Evolutionary conservation across 2,888 invertebrate species (phyloP), one percentile per base, ranked within the genome.

Genomic region (Spialia ferax): DNA sequence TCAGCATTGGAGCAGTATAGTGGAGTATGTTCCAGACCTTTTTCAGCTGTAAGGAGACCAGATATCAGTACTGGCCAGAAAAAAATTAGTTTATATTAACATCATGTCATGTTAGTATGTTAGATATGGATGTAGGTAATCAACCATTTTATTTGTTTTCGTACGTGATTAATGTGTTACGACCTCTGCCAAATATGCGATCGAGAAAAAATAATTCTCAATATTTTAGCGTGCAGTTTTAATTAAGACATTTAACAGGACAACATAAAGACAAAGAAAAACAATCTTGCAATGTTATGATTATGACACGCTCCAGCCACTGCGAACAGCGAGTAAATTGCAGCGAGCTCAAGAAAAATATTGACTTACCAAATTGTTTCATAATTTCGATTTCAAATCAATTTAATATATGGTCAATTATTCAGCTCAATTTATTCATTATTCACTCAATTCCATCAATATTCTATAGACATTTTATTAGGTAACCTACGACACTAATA

Each of bases 201-300:
- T 48, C 13, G 48, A 48, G 48, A 18, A 20, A 48, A 11, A 48
- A 48, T 11, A 11, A 48, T 20, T 13, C 20, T 20, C 1, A 20
- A 48, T 20, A 48, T 48, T 1, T 48, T 11, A 20, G 48, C 20
- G 11, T 22, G 11, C 48, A 22, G 20, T 48, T 48, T 20, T 48
- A 48, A 50, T 50, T 22, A 50, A 50, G 48, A 22, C 48, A 50
- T 50, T 22, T 45, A 45, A 45, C 8, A 45, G 45, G 45, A 45
- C 45, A 18, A 18, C 45, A 45, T 45, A 45, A 45, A 45, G 45
- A 45, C 45, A 18, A 45, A 18, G 45, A 45, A 45, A 45, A 45
- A 45, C 45, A 45, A 18, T 18, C 15, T 45, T 18, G 45, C 18
- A 45, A 18, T 45, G 18, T 45, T 20, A 20, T 10, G 29, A n/a